Conservation (phyloP, 2,113 vertebrate species). For the Odontophorus gujanensis region DNA sequence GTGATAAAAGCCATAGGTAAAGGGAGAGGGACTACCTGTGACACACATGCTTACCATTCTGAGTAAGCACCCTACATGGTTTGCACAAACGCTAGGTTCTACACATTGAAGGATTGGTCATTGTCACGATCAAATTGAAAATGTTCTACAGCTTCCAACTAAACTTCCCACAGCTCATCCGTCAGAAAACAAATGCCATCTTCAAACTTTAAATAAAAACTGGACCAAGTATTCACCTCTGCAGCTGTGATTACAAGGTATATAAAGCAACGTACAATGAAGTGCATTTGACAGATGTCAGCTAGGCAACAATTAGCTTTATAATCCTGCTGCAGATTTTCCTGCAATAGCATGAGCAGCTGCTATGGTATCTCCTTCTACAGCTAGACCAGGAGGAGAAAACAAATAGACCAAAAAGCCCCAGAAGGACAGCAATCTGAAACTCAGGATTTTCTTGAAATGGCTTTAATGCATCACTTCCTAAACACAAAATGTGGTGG, state of each 20-base stretch:
- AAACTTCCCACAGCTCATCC: background rate
- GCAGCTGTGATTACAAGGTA: background rate
- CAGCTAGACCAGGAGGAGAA: background rate
- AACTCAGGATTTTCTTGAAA: background rate
- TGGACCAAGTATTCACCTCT: background rate
- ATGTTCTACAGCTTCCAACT: background rate
- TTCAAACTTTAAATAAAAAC: background rate
- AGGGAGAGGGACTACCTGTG: background rate
- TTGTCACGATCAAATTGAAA: background rate
- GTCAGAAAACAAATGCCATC: background rate
- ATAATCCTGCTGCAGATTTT: background rate
- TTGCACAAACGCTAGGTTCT: background rate
- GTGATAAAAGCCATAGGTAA: background rate
- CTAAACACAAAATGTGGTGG: background rate
- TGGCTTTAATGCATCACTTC: background rate
- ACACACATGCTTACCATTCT: background rate
- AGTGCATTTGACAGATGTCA: background rate
- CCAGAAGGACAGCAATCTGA: background rate
- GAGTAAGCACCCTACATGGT: background rate
- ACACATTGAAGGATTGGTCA: background rate
- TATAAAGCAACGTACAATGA: background rate
- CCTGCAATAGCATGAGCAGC: background rate
- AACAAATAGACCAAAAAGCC: background rate
- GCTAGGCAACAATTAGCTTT: background rate
- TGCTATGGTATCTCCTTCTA: background rate